phyloP scores from a whole-genome alignment of 2,888 invertebrate species.

The Apantesis nais region DNA sequence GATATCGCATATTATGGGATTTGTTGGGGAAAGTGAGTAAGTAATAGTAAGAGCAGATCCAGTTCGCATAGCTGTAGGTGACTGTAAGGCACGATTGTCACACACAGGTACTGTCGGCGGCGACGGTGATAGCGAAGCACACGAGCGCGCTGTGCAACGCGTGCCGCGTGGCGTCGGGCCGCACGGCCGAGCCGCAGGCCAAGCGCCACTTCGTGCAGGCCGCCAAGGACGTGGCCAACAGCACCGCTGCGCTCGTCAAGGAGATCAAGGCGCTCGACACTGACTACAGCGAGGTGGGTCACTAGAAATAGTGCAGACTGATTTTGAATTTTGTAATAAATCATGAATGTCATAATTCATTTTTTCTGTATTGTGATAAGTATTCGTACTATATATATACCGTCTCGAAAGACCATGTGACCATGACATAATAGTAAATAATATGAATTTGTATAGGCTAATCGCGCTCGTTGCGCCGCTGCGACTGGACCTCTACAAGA shows the following conservation, averaged over 20 bases:
- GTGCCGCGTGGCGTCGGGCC: slow-evolving; percentile 96
- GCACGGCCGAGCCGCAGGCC: slow-evolving; percentile 95
- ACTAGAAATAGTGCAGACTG: too few relatives aligned
- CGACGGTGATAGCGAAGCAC: slow-evolving; percentile 97
- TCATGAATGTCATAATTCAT: too few relatives aligned
- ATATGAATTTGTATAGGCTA: slow-evolving; percentile 67
- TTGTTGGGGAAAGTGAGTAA: too few relatives aligned
- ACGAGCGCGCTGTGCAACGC: slow-evolving; percentile 98
- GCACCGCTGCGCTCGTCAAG: slow-evolving; percentile 96
- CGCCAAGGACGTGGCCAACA: slow-evolving; percentile 98
- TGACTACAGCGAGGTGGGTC: slow-evolving; percentile 89
- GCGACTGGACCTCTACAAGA: slow-evolving; percentile 95
- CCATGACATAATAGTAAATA: background rate
- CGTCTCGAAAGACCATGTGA: background rate
- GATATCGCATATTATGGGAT: too few relatives aligned
- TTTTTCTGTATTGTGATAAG: background rate
- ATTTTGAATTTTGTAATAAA: too few relatives aligned
- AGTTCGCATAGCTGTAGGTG: too few relatives aligned
- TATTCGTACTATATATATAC: background rate
- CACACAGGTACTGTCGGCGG: slow-evolving; percentile 92
- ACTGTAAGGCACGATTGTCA: background rate
- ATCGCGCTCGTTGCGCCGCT: slow-evolving; percentile 89
- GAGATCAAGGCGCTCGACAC: slow-evolving; percentile 96
- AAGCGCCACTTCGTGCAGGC: slow-evolving; percentile 99
- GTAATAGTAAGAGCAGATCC: too few relatives aligned